Percentiles rank a stretch among this genome's conserved stretches.
phyloP scores from a whole-genome alignment of 2,797 vertebrate species.

The Spea hammondii region DNA sequence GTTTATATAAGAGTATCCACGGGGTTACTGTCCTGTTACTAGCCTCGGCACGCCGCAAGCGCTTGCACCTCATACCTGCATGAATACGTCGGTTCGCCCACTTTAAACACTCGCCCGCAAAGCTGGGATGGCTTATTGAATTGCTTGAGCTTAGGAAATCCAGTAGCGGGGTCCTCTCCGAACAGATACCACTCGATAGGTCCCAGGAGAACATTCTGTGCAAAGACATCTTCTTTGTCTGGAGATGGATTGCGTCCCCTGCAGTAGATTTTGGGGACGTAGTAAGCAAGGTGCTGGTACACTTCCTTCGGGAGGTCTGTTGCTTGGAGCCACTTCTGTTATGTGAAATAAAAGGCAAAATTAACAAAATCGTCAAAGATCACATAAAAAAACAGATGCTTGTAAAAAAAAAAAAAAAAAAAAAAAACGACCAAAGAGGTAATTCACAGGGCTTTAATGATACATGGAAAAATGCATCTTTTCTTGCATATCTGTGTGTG shows the following conservation, averaged over 20 bases:
- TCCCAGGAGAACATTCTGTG: constrained; percentile 82
- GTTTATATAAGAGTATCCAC: too few relatives aligned
- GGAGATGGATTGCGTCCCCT: constrained; percentile 78
- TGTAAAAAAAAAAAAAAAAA: too few relatives aligned
- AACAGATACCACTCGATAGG: constrained; percentile 94
- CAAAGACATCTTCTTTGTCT: constrained; percentile 85
- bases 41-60: too few relatives aligned
- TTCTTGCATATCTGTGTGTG: too few relatives aligned
- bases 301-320: constrained; percentile 83
- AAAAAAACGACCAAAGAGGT: too few relatives aligned
- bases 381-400: too few relatives aligned
- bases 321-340: constrained; percentile 85
- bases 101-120: constrained; percentile 94
- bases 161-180: constrained; percentile 83
- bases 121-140: constrained; percentile 89
- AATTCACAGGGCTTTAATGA: too few relatives aligned
- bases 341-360: constrained; percentile 50
- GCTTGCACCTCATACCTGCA: constrained; percentile 79
- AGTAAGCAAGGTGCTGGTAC: constrained; percentile 82
- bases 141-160: constrained; percentile 84
- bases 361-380: not conserved
- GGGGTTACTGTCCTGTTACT: too few relatives aligned
- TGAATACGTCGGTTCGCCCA: constrained; percentile 94
- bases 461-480: too few relatives aligned
- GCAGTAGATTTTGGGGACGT: constrained; percentile 90